Percentiles rank a stretch among this genome's conserved stretches.
Conservation (phyloP, 2,888 invertebrate genomes). For the Andrena bucephala region DNA sequence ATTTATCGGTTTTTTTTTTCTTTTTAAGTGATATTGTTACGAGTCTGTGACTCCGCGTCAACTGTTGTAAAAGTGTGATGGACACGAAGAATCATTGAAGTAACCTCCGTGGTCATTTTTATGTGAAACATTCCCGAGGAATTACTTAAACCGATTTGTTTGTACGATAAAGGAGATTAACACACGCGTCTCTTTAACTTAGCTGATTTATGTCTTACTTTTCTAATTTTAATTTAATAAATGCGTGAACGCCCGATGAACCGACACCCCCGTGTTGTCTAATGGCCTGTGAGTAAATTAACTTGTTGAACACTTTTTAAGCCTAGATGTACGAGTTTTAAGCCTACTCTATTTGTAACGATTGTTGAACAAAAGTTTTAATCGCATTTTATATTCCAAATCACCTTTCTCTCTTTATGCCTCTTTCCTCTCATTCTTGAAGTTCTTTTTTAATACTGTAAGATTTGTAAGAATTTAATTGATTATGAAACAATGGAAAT, state of each 20-base stretch:
- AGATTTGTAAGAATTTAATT: too few species aligned
- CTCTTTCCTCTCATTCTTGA: too few species aligned
- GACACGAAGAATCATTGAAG: constrained; percentile 13
- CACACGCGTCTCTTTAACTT: not conserved
- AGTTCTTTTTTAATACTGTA: too few species aligned
- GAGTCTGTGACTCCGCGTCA: constrained; percentile 24
- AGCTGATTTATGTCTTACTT: constrained; percentile 5
- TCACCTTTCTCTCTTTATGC: not conserved
- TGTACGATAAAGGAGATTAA: constrained; percentile 20
- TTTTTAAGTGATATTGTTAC: not conserved
- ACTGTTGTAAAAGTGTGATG: constrained; percentile 8
- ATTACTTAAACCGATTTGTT: constrained; percentile 31
- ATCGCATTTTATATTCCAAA: constrained; percentile 47
- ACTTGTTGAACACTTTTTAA: constrained; percentile 39
- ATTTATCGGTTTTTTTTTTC: constrained; percentile 44
- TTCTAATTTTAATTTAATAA: constrained; percentile 17
- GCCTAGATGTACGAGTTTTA: constrained; percentile 39
- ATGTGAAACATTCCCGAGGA: constrained; percentile 37
- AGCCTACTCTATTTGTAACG: constrained; percentile 42
- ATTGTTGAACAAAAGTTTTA: constrained; percentile 49
- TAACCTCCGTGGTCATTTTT: constrained; percentile 33
- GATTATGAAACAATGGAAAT: too few species aligned
- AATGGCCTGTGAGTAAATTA: constrained; percentile 46
- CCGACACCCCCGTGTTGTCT: not conserved
- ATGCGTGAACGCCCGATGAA: constrained; percentile 19